phyloP scores from a whole-genome alignment of 2,113 vertebrate species.

The Hystrix cristata region DNA sequence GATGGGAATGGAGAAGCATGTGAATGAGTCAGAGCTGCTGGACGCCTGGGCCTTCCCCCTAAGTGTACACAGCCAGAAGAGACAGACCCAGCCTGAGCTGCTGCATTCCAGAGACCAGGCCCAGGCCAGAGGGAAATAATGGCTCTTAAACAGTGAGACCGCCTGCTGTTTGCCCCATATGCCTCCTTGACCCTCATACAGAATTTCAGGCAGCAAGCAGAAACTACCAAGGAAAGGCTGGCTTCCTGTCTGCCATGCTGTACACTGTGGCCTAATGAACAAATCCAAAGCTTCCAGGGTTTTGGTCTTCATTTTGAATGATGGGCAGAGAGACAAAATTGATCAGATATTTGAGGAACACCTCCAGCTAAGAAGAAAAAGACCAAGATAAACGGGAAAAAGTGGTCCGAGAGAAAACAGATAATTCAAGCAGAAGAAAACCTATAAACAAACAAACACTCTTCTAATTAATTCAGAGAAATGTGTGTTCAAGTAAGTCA shows the following conservation, averaged over 20 bases:
- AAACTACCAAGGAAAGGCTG: background rate
- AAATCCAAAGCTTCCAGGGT: background rate
- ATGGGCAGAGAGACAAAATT: background rate
- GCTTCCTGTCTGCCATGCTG: background rate
- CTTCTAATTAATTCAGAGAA: background rate
- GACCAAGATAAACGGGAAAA: background rate
- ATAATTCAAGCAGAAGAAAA: background rate
- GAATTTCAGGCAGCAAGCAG: background rate
- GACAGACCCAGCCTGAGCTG: background rate
- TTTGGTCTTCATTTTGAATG: background rate
- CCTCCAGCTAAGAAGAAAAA: background rate
- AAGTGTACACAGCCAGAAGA: background rate
- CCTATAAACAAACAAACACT: background rate
- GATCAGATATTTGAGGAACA: background rate
- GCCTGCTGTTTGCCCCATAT: background rate
- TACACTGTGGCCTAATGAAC: background rate
- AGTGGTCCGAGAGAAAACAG: background rate
- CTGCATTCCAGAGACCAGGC: background rate
- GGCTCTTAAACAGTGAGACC: background rate
- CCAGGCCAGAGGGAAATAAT: background rate
- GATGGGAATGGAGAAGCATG: background rate
- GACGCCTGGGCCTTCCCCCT: background rate
- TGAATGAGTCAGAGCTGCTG: background rate
- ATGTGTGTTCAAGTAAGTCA: background rate
- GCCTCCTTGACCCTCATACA: background rate